Percentiles rank a stretch among this genome's conserved stretches.
Conservation (phyloP, 2,797 vertebrate species). For the Emydoidea blandingii region DNA sequence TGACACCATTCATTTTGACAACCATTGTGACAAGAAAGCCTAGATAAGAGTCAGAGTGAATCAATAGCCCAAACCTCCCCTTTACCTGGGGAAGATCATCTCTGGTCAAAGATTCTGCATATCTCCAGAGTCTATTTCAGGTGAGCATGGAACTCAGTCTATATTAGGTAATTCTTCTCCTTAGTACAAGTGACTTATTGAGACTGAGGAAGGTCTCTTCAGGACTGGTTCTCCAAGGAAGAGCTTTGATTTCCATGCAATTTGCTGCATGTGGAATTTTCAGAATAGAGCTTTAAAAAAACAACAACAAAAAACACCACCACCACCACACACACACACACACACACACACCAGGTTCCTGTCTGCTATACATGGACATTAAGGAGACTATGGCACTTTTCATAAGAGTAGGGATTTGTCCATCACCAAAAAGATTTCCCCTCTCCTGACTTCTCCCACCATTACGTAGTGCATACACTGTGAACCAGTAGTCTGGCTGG, state of each 20-base stretch:
- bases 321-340: no score
- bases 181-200: not conserved
- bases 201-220: not conserved
- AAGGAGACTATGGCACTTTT: not conserved
- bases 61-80: not conserved
- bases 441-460: not conserved
- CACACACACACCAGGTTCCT: not conserved
- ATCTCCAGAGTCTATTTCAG: not conserved
- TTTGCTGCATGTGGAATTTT: not conserved
- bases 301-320: no score
- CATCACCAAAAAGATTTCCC: not conserved
- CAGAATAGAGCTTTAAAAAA: not conserved
- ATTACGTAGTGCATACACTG: not conserved
- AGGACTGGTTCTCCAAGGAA: not conserved
- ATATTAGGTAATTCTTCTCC: not conserved
- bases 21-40: not conserved
- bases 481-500: not conserved
- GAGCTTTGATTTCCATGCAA: not conserved
- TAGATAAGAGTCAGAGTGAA: not conserved
- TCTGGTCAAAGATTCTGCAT: not conserved
- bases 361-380: not conserved
- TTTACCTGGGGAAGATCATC: not conserved
- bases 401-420: not conserved
- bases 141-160: accelerated
- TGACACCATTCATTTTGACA: not conserved